Conservation (phyloP, 1,140 invertebrate genomes). For the Phymastichus coffea region DNA sequence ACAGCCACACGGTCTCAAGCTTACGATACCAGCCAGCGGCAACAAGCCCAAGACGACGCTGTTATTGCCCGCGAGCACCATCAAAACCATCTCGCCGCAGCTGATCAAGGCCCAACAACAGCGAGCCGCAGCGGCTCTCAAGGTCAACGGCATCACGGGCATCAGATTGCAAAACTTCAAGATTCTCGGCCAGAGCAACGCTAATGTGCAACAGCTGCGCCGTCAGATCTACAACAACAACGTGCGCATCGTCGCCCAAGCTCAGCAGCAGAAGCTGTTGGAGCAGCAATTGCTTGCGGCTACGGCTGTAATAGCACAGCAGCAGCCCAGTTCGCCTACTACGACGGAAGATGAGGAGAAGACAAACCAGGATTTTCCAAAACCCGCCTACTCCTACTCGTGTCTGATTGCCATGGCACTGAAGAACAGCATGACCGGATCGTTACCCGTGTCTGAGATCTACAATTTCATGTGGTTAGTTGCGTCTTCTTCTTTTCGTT, state of each 20-base stretch:
- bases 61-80: constrained; percentile 32
- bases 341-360: constrained; percentile 49
- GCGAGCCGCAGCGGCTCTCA: constrained; percentile 39
- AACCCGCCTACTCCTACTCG: constrained; percentile 96
- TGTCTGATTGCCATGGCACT: constrained; percentile 96
- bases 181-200: constrained; percentile 38
- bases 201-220: constrained; percentile 45
- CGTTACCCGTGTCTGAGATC: constrained; percentile 95
- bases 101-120: constrained; percentile 35
- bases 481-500: no score
- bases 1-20: neutral
- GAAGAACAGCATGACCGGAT: constrained; percentile 92
- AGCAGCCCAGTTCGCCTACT: constrained; percentile 16
- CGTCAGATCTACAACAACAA: constrained; percentile 56
- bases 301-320: no score
- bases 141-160: constrained; percentile 43
- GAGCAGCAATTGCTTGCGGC: constrained; percentile 1
- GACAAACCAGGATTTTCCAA: constrained; percentile 84
- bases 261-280: neutral
- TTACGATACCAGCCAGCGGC: constrained; percentile 24
- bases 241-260: constrained; percentile 47
- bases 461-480: constrained; percentile 98
- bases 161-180: constrained; percentile 57
- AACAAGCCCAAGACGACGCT: constrained; percentile 35
- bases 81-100: constrained; percentile 47